A percentile compares a stretch with the other conserved stretches of the same genome.
phyloP scores from a whole-genome alignment of 2,888 invertebrate genomes.

The Luperina testacea region DNA sequence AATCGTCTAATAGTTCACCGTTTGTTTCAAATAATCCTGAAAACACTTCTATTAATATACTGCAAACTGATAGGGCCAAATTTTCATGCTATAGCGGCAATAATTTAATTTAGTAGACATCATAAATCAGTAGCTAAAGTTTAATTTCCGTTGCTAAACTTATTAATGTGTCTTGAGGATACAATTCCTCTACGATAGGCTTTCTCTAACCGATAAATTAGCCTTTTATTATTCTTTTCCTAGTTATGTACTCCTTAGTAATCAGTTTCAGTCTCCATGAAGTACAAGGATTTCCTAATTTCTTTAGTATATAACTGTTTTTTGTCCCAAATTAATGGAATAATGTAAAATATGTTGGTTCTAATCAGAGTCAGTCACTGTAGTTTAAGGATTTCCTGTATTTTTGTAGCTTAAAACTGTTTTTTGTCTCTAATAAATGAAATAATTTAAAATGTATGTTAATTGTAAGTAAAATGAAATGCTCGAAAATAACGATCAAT shows the following conservation, averaged over 20 bases:
- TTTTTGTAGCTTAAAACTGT: background rate
- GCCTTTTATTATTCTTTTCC: background rate
- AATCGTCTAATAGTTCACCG: background rate
- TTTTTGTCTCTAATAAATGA: background rate
- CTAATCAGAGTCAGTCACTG: background rate
- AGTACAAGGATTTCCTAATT: background rate
- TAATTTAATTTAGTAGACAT: constrained; percentile 24
- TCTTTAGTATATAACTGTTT: background rate
- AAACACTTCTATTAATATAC: background rate
- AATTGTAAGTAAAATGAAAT: too few relatives aligned
- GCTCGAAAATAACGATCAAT: background rate
- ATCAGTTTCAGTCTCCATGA: background rate
- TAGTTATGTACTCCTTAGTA: too few relatives aligned
- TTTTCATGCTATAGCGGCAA: background rate
- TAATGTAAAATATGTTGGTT: background rate
- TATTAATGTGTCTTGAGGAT: constrained; percentile 10
- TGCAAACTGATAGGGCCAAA: background rate
- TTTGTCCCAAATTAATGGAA: background rate
- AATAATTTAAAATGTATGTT: background rate
- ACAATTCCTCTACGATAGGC: constrained; percentile 1
- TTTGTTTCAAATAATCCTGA: background rate
- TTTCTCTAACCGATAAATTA: background rate
- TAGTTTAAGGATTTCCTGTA: background rate
- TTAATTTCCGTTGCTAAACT: constrained; percentile 42
- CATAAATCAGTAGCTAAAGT: constrained; percentile 43